Conservation (phyloP, 1,140 invertebrate genomes). For the Trinorchestia longiramus region DNA sequence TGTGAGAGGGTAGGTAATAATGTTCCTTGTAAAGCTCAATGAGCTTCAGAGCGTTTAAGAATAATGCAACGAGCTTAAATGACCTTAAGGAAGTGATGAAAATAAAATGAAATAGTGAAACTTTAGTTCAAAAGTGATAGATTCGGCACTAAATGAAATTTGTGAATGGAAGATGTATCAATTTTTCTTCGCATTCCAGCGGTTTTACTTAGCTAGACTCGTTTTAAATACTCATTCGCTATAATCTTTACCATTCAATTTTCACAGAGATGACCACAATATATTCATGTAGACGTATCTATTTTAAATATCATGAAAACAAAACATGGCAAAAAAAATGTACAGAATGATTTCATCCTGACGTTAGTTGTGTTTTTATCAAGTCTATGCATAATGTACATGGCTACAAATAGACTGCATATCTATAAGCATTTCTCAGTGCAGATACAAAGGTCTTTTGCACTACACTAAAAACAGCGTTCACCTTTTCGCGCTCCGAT, state of each 20-base stretch:
- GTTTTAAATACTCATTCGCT: neutral
- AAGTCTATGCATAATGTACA: no score
- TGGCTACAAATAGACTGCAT: neutral
- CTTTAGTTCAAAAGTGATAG: neutral
- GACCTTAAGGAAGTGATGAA: neutral
- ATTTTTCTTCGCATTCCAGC: neutral
- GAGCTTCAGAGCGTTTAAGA: neutral
- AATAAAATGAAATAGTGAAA: neutral
- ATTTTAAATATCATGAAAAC: neutral
- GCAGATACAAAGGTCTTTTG: neutral
- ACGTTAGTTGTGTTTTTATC: no score
- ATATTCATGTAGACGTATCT: neutral
- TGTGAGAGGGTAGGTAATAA: neutral
- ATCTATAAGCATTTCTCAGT: neutral
- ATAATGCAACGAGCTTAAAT: neutral
- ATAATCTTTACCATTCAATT: neutral
- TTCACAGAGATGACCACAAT: neutral
- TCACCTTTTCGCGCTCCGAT: neutral
- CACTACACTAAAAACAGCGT: neutral
- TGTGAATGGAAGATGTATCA: neutral
- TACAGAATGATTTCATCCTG: no score
- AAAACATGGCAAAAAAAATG: no score
- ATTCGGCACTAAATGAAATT: neutral
- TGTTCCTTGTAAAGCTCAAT: neutral
- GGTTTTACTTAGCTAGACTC: neutral